phyloP scores from a whole-genome alignment of 2,888 invertebrate species.

The Aspidapion aeneum region DNA sequence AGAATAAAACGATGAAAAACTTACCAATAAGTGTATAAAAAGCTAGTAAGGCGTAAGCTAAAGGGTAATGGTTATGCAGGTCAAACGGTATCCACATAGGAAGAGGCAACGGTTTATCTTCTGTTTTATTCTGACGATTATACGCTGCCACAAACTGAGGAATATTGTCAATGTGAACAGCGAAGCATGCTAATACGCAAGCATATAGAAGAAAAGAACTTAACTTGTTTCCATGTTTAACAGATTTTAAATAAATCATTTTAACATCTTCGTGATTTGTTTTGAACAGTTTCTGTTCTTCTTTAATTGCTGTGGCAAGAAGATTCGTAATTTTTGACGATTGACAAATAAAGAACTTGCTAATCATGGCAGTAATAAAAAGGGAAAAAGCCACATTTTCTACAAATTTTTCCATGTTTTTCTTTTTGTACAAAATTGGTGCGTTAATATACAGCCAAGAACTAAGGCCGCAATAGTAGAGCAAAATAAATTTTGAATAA shows the following conservation, averaged over 20 bases:
- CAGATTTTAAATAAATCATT: background rate
- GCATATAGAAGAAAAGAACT: background rate
- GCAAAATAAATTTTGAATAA: background rate
- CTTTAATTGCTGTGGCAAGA: background rate
- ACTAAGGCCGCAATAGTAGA: background rate
- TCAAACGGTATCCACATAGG: background rate
- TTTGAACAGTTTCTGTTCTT: background rate
- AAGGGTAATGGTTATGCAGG: background rate
- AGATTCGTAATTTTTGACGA: background rate
- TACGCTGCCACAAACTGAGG: background rate
- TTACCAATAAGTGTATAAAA: background rate
- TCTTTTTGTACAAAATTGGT: background rate
- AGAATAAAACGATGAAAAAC: too few relatives aligned
- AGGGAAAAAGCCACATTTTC: constrained; percentile 2
- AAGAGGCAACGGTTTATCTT: background rate
- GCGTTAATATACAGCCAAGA: background rate
- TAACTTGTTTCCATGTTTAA: background rate
- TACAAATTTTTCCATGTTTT: background rate
- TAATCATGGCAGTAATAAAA: constrained; percentile 2
- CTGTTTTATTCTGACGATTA: background rate
- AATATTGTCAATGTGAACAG: background rate
- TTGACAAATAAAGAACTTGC: constrained; percentile 5
- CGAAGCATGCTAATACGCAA: background rate
- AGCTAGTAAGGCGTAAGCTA: background rate
- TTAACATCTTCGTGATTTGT: background rate